Evolutionary conservation across 1,140 invertebrate genomes (phyloP).

Genomic region (Dendrolimus kikuchii): DNA sequence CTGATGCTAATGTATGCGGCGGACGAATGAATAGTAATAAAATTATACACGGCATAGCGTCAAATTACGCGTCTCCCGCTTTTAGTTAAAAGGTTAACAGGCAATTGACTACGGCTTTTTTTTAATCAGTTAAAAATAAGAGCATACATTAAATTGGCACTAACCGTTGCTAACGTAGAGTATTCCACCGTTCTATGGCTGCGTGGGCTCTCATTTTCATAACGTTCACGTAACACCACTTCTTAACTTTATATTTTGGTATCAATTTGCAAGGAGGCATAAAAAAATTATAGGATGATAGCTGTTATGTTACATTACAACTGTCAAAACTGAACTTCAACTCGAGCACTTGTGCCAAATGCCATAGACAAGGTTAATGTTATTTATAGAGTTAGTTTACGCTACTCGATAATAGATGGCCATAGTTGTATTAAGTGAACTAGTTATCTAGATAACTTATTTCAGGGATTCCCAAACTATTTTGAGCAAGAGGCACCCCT

Average conservation of each 20-base stretch:
- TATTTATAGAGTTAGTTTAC: constrained; percentile 37
- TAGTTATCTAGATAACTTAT: too few relatives aligned
- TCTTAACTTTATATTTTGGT: constrained; percentile 68
- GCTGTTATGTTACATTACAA: constrained; percentile 54
- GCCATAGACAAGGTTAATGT: constrained; percentile 50
- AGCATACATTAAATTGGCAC: constrained; percentile 42
- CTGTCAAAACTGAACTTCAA: constrained; percentile 68
- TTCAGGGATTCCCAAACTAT: too few relatives aligned
- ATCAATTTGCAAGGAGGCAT: constrained; percentile 68
- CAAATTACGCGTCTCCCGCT: constrained; percentile 68
- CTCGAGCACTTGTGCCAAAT: constrained; percentile 55
- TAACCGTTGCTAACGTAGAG: constrained; percentile 63
- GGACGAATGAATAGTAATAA: constrained; percentile 57
- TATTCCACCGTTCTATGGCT: constrained; percentile 65
- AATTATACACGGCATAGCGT: constrained; percentile 69
- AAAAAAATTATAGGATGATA: constrained; percentile 64
- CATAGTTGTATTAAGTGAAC: not conserved
- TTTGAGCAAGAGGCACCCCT: too few relatives aligned
- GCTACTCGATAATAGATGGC: constrained; percentile 44
- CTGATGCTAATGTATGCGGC: constrained; percentile 50
- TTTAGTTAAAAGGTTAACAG: constrained; percentile 72
- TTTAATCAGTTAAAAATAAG: constrained; percentile 72
- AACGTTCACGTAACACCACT: constrained; percentile 69
- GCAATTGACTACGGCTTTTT: constrained; percentile 70
- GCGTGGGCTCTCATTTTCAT: constrained; percentile 69